Base-by-base conservation (phyloP, 1,140 invertebrate genomes). In the Maniola jurtina region DNA sequence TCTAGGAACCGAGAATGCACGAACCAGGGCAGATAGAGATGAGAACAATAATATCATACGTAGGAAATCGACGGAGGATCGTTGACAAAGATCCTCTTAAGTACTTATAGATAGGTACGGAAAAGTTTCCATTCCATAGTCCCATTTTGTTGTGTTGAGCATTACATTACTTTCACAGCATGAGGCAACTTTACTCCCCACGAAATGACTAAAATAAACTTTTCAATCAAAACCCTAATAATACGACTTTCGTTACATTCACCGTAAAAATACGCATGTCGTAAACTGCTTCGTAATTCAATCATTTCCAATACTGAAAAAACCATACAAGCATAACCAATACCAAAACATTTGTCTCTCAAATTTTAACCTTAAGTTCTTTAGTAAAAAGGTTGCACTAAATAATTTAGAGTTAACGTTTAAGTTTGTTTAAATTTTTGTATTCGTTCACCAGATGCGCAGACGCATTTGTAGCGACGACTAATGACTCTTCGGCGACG, bases 401-500 rank as follows among this genome's bases (percentile, higher is more conserved):
- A 15, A 38, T 15, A 15, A 38, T 14, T 38, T 15, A 1, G 38
- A 9, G 25, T 57, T 14, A 15, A 38, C 6, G 13, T 35, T 36
- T 14, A n/a, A n/a, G 9, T 71, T 67, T 67, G 59, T 68, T 50
- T 38, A 47, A 62, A 62, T 70, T 63, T 68, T 56, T 68, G 66
- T 70, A 73, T 68, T 14, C 60, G 61, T 66, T 52, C 59, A 63
- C 73, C 73, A 81, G 75, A 75, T 75, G 70, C 61, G 68, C 61
- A 36, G 33, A 59, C 67, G 70, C 64, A 71, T 64, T 65, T 62
- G 70, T 71, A 71, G 57, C 74, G 83, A 79, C 81, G 81, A 90
- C 88, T 90, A 89, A 90, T 90, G 88, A 88, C 77, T 79, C 64
- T 79, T 70, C 72, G 75, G 81, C 72, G 88, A 84, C 79, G 88